Evolutionary conservation across 2,888 invertebrate species (phyloP), one percentile per base, ranked within the genome.

Genomic region (Tinea pellionella): DNA sequence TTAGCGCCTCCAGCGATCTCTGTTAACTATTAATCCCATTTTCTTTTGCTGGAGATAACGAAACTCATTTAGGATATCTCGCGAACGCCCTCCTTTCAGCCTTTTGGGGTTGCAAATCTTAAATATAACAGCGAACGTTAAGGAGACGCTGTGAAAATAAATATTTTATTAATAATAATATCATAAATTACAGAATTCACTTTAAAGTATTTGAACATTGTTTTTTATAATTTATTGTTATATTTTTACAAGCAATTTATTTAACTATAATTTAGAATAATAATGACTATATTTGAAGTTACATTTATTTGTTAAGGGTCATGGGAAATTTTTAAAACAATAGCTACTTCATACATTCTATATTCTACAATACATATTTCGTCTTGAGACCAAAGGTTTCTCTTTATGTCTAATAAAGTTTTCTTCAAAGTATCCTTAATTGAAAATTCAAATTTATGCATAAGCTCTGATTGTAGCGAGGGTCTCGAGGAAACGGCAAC

Each of bases 401-500:
- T 76, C 80, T 83, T 86, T 79, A 82, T 79, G 75, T 83, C 81
- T 85, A 82, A 86, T 85, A 86, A 84, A 85, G 82, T 86, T 84
- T 84, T 79, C 84, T 83, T 80, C 80, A 84, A 82, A 85, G 82
- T 84, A 78, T 80, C 73, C 80, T 78, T 85, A 85, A 85, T 87
- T 86, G 86, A 84, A 87, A 86, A 87, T 87, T 86, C 80, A 86
- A 87, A 87, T 87, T 86, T 86, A 87, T 87, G 86, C 86, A 87
- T 86, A 85, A 86, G 84, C 80, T 84, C 81, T 86, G 85, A 86
- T 86, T 86, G 80, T 82, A 74, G 74, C 71, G 60, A 74, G 73
- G 72, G 65, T 65, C 64, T 64, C 64, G 61, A 29, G 42, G 62
- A 63, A 63, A 63, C 65, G 69, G 67, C 69, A 68, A 24, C 32